Evolutionary conservation across 2,113 vertebrate species (phyloP).

Genomic region (Sisor rabdophorus): DNA sequence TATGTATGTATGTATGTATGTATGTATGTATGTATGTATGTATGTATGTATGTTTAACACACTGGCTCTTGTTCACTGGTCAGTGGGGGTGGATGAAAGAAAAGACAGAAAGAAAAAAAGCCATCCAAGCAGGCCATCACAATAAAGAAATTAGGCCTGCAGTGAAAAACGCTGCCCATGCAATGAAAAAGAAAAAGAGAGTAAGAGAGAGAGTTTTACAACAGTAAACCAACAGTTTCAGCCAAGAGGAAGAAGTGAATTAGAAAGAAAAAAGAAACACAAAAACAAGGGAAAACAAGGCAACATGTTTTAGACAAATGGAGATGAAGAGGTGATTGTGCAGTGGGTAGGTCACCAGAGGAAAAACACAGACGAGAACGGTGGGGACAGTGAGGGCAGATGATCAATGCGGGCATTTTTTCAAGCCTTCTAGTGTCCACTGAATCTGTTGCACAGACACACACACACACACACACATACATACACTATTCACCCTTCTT

Average conservation of each 20-base stretch:
- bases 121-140: background rate
- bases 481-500: constrained; percentile 37
- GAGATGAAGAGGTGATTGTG: constrained; percentile 35
- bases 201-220: constrained; percentile 8
- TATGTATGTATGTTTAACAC: too few relatives aligned
- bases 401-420: constrained; percentile 64
- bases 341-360: constrained; percentile 61
- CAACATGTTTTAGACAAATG: background rate
- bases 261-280: background rate
- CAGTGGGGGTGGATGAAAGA: constrained; percentile 18
- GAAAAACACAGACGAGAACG: constrained; percentile 36
- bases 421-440: constrained; percentile 36
- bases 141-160: background rate
- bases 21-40: too few relatives aligned
- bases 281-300: background rate
- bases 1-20: too few relatives aligned
- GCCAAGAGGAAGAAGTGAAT: background rate
- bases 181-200: constrained; percentile 4
- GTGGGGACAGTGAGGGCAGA: constrained; percentile 44
- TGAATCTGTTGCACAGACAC: constrained; percentile 25
- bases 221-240: background rate
- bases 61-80: background rate
- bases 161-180: background rate
- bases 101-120: background rate
- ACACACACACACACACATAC: constrained; percentile 18